phyloP scores from a whole-genome alignment of 2,888 invertebrate genomes.

The Melanotus villosus region DNA sequence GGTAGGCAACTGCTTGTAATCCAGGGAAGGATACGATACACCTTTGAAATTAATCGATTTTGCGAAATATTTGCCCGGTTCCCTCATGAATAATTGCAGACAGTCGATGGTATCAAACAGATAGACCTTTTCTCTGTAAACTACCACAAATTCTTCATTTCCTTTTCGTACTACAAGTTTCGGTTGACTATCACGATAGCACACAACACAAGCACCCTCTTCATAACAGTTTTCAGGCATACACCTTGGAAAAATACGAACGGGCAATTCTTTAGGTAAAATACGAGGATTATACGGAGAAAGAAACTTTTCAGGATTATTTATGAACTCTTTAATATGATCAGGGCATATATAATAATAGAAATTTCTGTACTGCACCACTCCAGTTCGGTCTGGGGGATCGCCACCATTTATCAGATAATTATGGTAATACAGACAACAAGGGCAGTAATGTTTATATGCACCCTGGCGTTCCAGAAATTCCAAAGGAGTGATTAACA shows the following conservation, averaged over 20 bases:
- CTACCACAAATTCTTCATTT: constrained; percentile 67
- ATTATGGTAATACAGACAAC: constrained; percentile 69
- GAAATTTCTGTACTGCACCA: constrained; percentile 71
- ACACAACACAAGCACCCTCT: constrained; percentile 75
- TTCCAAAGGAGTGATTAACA: constrained; percentile 73
- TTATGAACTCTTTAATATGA: constrained; percentile 70
- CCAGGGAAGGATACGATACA: constrained; percentile 66
- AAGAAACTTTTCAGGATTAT: constrained; percentile 68
- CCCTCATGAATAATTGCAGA: constrained; percentile 70
- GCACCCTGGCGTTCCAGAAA: constrained; percentile 68
- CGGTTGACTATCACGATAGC: constrained; percentile 72
- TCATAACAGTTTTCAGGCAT: constrained; percentile 65
- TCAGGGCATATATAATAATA: constrained; percentile 76
- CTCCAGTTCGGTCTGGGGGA: constrained; percentile 71
- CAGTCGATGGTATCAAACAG: constrained; percentile 72
- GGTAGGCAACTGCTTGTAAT: constrained; percentile 70
- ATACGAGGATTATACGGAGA: constrained; percentile 59
- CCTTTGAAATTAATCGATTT: constrained; percentile 65
- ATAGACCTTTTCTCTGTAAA: constrained; percentile 70
- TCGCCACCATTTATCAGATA: constrained; percentile 65
- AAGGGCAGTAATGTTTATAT: constrained; percentile 73
- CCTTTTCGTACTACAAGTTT: constrained; percentile 69
- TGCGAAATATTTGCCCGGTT: constrained; percentile 70
- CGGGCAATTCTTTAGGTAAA: constrained; percentile 71
- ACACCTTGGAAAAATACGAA: constrained; percentile 52